Conservation (phyloP, 2,797 vertebrate species). For the Rhynchonycteris naso region DNA sequence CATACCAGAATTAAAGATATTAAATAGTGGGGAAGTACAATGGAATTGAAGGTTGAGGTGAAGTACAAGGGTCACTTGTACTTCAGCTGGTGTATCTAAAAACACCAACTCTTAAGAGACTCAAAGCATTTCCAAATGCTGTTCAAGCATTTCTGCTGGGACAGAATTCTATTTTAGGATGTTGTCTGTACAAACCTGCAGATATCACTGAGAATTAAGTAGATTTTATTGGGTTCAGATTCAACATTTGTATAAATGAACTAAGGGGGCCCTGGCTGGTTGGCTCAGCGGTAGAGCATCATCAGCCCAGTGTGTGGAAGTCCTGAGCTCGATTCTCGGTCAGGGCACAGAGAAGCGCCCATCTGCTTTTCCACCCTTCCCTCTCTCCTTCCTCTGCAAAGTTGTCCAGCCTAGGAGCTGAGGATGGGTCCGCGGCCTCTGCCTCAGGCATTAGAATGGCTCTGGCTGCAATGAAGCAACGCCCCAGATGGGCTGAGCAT, state of each 20-base stretch:
- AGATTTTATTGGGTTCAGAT: not conserved
- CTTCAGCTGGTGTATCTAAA: not conserved
- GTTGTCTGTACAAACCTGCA: not conserved
- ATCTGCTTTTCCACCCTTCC: no score
- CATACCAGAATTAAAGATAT: not conserved
- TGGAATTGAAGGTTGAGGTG: not conserved
- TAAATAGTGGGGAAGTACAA: conserved; percentile 17
- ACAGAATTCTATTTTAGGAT: not conserved
- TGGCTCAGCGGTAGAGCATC: no score
- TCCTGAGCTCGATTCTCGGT: no score
- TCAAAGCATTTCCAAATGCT: not conserved
- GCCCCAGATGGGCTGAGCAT: no score
- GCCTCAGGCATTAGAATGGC: no score
- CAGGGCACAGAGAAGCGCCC: no score
- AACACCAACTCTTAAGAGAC: not conserved
- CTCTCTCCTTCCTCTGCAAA: no score
- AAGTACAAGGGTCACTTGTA: not conserved
- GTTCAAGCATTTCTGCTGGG: conserved; percentile 15
- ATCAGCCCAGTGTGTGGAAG: no score
- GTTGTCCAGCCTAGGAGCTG: no score
- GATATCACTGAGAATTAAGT: not conserved
- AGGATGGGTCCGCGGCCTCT: no score
- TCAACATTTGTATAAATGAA: not conserved
- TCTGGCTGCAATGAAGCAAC: no score
- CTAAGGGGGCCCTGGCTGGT: no score